phyloP scores from a whole-genome alignment of 2,113 vertebrate genomes.

The Cettia cetti region DNA sequence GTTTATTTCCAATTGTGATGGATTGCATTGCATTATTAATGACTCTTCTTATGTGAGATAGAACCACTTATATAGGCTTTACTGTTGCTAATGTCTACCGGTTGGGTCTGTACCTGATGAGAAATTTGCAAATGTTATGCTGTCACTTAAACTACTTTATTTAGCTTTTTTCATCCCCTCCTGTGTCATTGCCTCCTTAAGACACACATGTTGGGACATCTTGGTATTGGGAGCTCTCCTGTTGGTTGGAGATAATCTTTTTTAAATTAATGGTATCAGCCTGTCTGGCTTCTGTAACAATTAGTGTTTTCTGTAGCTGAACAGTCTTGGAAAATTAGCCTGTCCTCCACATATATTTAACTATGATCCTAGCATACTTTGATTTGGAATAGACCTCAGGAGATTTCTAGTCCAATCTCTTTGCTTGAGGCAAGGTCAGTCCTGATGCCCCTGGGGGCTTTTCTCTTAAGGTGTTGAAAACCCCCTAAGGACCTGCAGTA shows the following conservation, averaged over 20 bases:
- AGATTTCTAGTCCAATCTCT: background rate
- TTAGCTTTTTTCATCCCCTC: background rate
- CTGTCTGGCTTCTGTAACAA: background rate
- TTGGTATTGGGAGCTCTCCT: background rate
- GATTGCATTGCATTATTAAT: background rate
- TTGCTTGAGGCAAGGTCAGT: background rate
- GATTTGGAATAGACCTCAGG: background rate
- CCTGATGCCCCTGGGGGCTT: background rate
- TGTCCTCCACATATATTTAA: background rate
- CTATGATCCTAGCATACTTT: background rate
- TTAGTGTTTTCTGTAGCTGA: background rate
- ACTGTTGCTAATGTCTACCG: background rate
- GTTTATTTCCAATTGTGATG: background rate
- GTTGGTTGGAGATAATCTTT: background rate
- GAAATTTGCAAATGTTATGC: background rate
- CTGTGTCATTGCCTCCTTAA: background rate
- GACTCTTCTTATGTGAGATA: background rate
- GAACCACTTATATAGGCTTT: background rate
- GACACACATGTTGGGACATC: background rate
- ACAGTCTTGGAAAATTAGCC: background rate
- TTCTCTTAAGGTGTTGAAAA: background rate
- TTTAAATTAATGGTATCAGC: background rate
- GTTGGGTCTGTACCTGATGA: background rate
- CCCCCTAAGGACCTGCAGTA: background rate
- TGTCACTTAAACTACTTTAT: background rate